Conservation (phyloP, 1,140 invertebrate species). For the Nephila pilipes region DNA sequence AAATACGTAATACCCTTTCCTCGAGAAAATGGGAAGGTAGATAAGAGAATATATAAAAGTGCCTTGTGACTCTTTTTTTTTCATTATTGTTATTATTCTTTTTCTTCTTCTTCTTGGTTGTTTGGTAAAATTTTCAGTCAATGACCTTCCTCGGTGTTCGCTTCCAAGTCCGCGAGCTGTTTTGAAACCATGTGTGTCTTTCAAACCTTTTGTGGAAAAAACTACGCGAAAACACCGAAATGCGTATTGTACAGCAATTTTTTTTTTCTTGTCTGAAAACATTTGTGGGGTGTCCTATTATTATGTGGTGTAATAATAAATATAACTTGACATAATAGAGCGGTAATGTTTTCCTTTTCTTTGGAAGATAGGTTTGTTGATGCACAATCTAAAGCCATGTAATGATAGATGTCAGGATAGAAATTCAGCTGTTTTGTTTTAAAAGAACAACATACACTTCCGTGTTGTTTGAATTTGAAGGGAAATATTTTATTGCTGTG, state of each 20-base stretch:
- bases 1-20: conserved; percentile 11
- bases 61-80: neutral
- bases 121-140: conserved; percentile 37
- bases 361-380: neutral
- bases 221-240: neutral
- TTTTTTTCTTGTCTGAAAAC: too few species aligned
- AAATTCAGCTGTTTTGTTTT: too few species aligned
- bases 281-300: neutral
- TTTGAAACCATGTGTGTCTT: neutral
- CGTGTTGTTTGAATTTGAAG: too few species aligned
- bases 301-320: neutral
- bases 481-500: too few species aligned
- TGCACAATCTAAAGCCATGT: too few species aligned
- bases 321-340: neutral
- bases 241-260: neutral
- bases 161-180: neutral
- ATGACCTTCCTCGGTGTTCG: conserved; percentile 1
- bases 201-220: neutral
- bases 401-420: too few species aligned
- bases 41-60: neutral
- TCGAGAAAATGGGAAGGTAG: neutral
- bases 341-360: neutral
- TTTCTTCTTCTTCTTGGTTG: neutral
- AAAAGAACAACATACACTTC: too few species aligned
- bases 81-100: neutral